A percentile compares a stretch with the other conserved stretches of the same genome.
These are phyloP conservation scores for Amphimedon queenslandica DNA, from an alignment of 37 sponge, comb jelly and placozoan species.

Conservation along the genomic window DNA sequence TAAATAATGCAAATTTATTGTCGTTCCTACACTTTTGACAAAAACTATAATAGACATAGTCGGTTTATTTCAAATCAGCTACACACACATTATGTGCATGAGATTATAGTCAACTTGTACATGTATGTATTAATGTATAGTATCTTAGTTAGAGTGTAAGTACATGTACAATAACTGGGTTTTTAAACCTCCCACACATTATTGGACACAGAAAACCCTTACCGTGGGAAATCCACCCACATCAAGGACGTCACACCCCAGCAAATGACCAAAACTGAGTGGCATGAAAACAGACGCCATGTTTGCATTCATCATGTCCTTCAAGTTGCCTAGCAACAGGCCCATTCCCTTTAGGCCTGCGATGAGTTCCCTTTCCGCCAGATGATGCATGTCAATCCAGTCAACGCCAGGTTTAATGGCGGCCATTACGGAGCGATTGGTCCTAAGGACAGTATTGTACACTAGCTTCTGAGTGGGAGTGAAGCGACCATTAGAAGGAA, in stretches of 20 bases:
- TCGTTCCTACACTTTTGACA: too few species aligned
- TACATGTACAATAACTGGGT: too few species aligned
- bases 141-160: too few species aligned
- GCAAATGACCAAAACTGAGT: constrained; percentile 97
- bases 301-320: constrained; percentile 72
- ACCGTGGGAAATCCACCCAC: constrained; percentile 95
- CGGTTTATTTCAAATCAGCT: too few species aligned
- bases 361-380: constrained; percentile 80
- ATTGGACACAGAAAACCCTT: background rate
- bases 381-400: constrained; percentile 93
- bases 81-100: too few species aligned
- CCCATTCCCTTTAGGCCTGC: constrained; percentile 74
- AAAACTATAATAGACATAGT: too few species aligned
- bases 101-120: too few species aligned
- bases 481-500: constrained; percentile 95
- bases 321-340: constrained; percentile 78
- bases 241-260: constrained; percentile 94
- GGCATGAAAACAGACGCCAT: constrained; percentile 98
- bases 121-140: too few species aligned
- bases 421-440: constrained; percentile 84
- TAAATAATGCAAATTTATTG: too few species aligned
- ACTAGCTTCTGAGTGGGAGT: constrained; percentile 89
- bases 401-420: constrained; percentile 82
- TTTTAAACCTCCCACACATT: too few species aligned
- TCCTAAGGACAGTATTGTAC: constrained; percentile 94